Evolutionary conservation across 2,888 invertebrate species (phyloP), one percentile per base, ranked within the genome.

Genomic region (Lithophane semibrunnea): DNA sequence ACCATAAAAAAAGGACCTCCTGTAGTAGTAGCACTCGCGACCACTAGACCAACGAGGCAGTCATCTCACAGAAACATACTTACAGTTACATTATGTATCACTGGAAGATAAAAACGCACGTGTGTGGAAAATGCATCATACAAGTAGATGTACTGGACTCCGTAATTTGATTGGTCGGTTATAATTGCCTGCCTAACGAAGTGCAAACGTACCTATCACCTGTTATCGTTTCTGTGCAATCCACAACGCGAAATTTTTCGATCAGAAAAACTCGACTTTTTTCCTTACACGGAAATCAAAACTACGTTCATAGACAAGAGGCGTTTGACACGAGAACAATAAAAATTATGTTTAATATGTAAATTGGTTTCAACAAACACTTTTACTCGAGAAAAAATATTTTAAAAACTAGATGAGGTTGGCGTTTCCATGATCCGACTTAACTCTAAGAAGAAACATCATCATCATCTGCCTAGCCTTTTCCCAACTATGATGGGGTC

Each of bases 151-250:
- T 52, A 3, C 21, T 10, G 21, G 2, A 52, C 47, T 0, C 54
- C 16, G 67, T 54, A 54, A 67, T 67, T 67, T 67, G 21, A 56
- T n/a, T 29, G 56, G 29, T 3, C 13, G 1, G 29, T n/a, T 37
- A 54, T 37, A 37, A 67, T 67, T 56, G 12, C 9, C 64, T 29
- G 58, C 5, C 52, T 67, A 80, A 37, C 73, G 24, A 44, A 80
- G 58, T 73, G 37, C 74, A 61, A 49, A n/a, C 52, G 13, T 47
- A 5, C 52, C 52, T 37, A 61, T 54, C 61, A 29, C n/a, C n/a
- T 10, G 37, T 24, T 73, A 29, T 10, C 13, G 49, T 21, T 9
- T 29, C 4, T 21, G 12, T 13, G 21, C 49, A 67, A 52, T 67
- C 21, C 73, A 3, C 18, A 66, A 29, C 52, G 54, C 12, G 10